Percentiles rank a stretch among this genome's conserved stretches.
Conservation (phyloP, 2,888 invertebrate genomes). For the Coelopa pilipes region DNA sequence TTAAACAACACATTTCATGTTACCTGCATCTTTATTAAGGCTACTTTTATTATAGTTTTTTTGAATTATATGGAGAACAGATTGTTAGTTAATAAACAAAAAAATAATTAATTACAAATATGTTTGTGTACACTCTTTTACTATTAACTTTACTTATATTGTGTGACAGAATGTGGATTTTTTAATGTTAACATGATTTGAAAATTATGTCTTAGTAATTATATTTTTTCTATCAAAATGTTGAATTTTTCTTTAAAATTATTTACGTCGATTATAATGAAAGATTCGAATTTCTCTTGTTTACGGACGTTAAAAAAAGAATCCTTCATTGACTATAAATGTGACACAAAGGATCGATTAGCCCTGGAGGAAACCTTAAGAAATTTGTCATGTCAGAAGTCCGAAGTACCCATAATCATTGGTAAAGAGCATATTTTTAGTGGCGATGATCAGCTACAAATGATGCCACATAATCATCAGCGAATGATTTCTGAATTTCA, state of each 20-base stretch:
- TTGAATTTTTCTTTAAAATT: background rate
- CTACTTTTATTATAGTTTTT: too few species aligned
- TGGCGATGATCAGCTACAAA: constrained; percentile 79
- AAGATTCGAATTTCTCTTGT: background rate
- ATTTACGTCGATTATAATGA: background rate
- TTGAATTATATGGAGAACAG: background rate
- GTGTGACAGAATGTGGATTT: too few species aligned
- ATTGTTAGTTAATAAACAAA: too few species aligned
- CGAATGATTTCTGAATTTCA: constrained; percentile 88
- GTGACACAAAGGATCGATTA: constrained; percentile 5
- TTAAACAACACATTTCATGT: too few species aligned
- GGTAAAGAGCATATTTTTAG: constrained; percentile 84
- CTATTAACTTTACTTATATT: too few species aligned
- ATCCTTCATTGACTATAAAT: constrained; percentile 15
- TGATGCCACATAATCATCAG: constrained; percentile 86
- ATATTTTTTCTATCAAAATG: background rate
- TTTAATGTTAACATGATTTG: background rate
- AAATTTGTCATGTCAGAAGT: constrained; percentile 26
- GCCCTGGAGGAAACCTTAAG: constrained; percentile 26
- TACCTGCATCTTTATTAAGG: too few species aligned
- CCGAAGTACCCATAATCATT: constrained; percentile 91
- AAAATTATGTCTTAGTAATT: constrained; percentile 10
- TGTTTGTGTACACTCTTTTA: too few species aligned
- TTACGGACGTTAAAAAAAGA: background rate
- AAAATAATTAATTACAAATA: too few species aligned